Evolutionary conservation across 2,888 invertebrate genomes (phyloP).

Genomic region (Agrotis ipsilon): DNA sequence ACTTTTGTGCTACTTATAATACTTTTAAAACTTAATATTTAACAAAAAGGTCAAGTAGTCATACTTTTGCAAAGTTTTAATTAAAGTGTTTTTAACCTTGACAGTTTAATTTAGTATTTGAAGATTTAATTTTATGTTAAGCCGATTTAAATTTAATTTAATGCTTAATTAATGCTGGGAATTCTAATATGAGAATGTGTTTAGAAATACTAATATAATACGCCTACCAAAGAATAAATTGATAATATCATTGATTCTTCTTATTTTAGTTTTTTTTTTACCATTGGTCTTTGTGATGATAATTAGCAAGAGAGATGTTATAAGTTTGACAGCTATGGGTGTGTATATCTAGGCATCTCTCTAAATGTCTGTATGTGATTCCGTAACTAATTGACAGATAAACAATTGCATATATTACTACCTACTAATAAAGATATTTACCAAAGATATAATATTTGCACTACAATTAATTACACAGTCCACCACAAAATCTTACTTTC

Average conservation of each 20-base stretch:
- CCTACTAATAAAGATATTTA: neutral
- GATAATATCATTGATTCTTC: neutral
- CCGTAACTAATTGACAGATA: too few species aligned
- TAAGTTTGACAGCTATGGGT: too few species aligned
- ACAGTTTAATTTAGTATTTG: constrained; percentile 11
- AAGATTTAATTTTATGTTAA: constrained; percentile 18
- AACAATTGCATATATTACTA: too few species aligned
- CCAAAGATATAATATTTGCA: neutral
- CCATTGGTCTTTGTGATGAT: too few species aligned
- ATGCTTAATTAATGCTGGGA: neutral
- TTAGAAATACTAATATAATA: too few species aligned
- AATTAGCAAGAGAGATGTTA: too few species aligned
- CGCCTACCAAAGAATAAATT: neutral
- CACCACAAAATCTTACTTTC: neutral
- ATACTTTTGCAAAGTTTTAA: constrained; percentile 2
- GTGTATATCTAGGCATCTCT: too few species aligned
- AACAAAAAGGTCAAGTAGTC: neutral
- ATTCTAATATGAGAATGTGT: neutral
- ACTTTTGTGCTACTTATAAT: neutral
- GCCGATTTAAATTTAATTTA: constrained; percentile 18
- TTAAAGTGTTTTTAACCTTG: constrained; percentile 9
- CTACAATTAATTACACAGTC: neutral
- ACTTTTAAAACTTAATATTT: neutral
- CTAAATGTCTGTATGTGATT: too few species aligned
- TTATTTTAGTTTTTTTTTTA: too few species aligned